Evolutionary conservation across 2,113 vertebrate species (phyloP), one percentile per base, ranked within the genome.

Genomic region (Promerops cafer): DNA sequence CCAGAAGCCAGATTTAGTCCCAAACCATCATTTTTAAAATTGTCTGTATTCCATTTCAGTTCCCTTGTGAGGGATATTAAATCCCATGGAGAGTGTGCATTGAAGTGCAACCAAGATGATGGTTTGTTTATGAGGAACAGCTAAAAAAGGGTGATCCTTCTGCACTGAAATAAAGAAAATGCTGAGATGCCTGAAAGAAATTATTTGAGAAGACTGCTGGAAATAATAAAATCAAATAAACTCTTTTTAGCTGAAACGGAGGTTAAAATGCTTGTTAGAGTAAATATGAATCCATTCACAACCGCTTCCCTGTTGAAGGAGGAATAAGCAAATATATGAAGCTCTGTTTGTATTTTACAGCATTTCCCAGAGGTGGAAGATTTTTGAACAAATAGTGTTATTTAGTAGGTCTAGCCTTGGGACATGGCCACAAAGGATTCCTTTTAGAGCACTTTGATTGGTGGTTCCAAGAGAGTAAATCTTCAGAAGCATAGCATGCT

Each of bases 101-200:
- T 96, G 89, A 96, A 88, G 69, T 80, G 87, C 81, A 79, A 79
- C 90, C 76, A 89, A 76, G 76, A 70, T 91, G 84, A 86, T 89
- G 75, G 85, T 90, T 96, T 91, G 89, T 93, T 89, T 96, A 83
- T 87, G 87, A 93, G 84, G 71, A 96, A 68, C 56, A 87, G 79
- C 92, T 93, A 54, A 74, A 92, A 91, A 87, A 90, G 64, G 33
- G 50, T 87, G 72, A 91, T 79, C 74, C 31, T 71, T 81, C 86
- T 94, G 37, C 49, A 83, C 61, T 54, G 49, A 91, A 78, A 81
- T 57, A 80, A 64, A 92, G 60, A 80, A 90, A 96, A 92, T 56
- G 70, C 61, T 70, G 72, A 95, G 77, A 63, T 90, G 75, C 83
- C 27, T 70, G 66, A 68, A 86, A 95, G 69, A 80, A 91, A 79